phyloP scores from a whole-genome alignment of 2,888 invertebrate genomes.

The Sceliomorpha sp. region DNA sequence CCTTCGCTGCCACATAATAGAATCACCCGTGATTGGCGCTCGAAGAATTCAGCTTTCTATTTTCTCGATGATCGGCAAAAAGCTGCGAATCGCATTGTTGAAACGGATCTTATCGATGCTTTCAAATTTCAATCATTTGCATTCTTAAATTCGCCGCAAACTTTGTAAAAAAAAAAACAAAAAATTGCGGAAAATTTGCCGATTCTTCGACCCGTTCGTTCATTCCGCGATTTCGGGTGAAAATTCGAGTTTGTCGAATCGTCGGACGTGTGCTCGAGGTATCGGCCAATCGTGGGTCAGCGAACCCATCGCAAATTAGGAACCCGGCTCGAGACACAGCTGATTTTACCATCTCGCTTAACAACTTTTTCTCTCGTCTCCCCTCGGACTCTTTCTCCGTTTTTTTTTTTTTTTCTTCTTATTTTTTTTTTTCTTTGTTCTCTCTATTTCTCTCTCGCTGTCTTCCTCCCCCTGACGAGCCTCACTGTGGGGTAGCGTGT shows the following conservation, averaged over 20 bases:
- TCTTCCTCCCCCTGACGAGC: too few species aligned
- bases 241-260: too few species aligned
- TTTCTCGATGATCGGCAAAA: constrained; percentile 27
- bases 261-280: too few species aligned
- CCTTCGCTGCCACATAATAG: constrained; percentile 26
- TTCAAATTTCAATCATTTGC: background rate
- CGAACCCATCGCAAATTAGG: constrained; percentile 16
- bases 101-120: background rate
- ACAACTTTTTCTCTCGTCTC: constrained; percentile 13
- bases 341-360: constrained; percentile 11
- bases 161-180: too few species aligned
- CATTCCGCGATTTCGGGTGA: too few species aligned
- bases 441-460: constrained; percentile 1
- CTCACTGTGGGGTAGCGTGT: too few species aligned
- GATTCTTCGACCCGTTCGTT: too few species aligned
- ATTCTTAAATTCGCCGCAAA: background rate
- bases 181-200: too few species aligned
- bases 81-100: too few species aligned
- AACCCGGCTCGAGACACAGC: constrained; percentile 1
- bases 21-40: constrained; percentile 38
- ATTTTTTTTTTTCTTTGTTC: background rate
- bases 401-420: constrained; percentile 9
- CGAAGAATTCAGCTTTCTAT: constrained; percentile 45
- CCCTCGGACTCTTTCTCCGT: too few species aligned
- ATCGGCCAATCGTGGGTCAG: too few species aligned